Conservation (phyloP, 2,888 invertebrate genomes). For the Entomobrya multifasciata region DNA sequence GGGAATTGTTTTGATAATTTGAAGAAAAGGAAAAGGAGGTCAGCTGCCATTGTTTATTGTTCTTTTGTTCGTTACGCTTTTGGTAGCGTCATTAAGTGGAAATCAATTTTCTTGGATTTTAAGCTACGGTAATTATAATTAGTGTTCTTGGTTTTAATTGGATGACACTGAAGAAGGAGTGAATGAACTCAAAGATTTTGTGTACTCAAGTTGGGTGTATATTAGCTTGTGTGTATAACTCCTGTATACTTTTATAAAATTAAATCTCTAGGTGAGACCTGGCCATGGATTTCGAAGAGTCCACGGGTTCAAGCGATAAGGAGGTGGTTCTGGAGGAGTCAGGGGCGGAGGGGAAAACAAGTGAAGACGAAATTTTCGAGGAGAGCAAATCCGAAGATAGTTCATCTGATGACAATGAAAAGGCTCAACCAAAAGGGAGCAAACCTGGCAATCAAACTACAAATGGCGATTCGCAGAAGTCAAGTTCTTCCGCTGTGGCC, state of each 20-base stretch:
- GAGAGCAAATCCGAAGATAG: background rate
- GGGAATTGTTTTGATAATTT: no score
- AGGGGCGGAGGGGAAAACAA: background rate
- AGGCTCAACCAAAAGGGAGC: background rate
- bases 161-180: no score
- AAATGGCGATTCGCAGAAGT: background rate
- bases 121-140: no score
- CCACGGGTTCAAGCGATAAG: background rate
- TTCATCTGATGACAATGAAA: slow-evolving; percentile 11
- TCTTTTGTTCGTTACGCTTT: no score
- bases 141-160: no score
- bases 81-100: background rate
- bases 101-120: no score
- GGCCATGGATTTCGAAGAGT: slow-evolving; percentile 2
- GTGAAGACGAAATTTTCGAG: slow-evolving; percentile 1
- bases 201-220: no score
- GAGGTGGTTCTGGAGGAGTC: background rate
- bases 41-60: background rate
- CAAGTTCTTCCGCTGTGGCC: background rate
- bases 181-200: no score
- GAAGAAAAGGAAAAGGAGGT: background rate
- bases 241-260: no score
- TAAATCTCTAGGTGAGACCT: background rate
- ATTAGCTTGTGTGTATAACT: no score
- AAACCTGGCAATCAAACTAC: background rate